Evolutionary conservation across 2,113 vertebrate genomes (phyloP), one percentile per base, ranked within the genome.

Genomic region (Eublepharis macularius): DNA sequence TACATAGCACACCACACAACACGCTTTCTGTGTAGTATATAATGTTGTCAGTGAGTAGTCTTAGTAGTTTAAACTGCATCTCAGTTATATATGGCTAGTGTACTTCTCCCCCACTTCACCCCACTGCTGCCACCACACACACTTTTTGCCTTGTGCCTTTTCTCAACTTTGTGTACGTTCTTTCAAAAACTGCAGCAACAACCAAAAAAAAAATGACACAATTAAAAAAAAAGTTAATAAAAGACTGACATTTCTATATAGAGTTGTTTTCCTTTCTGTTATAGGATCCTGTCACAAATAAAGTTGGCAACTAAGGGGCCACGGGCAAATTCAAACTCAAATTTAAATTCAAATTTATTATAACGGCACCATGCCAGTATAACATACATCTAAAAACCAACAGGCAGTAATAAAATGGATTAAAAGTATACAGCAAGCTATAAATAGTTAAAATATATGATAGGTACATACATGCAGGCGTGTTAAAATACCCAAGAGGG

Each of bases 181-280:
- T 73, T 57, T 45, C 76, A 39, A 60, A 85, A 70, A 79, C 19
- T 51, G 63, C 36, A 70, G 39, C 83, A 79, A 26, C 51, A 9
- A 47, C 65, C 12, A 85, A 80, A 63, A 45, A 75, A 1, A 51
- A 47, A 8, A 34, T 29, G 24, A 73, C 51, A 32, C 13, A 32
- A 45, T 85, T 80, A 60, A 85, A 85, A 84, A 76, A 77, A 51
- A 51, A 76, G 34, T 73, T 85, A 85, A 85, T 63, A 85, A 85
- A 85, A 85, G 68, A 85, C 84, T 85, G 76, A 85, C 84, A 73
- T 85, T 85, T 85, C 76, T 73, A 36, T 36, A 70, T 29, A n/a
- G 29, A 72, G 19, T 1, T n/a, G 41, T 49, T 43, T 24, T 29
- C 8, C n/a, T 73, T 75, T 85, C 14, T 85, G 68, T 78, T 80